phyloP scores from a whole-genome alignment of 1,140 invertebrate species.

The Grapholita molesta region DNA sequence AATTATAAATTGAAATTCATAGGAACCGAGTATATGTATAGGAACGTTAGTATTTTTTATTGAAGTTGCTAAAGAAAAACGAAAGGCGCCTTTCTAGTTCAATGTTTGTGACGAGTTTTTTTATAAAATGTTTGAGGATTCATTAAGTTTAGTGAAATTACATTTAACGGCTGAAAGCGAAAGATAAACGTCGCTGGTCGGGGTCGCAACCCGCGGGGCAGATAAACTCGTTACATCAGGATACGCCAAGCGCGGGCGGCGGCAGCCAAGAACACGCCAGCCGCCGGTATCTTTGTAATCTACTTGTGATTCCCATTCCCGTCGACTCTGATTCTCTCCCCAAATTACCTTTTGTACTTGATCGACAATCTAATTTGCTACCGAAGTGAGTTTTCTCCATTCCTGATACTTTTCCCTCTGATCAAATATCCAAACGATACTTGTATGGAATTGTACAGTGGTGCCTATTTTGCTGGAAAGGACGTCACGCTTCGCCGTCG shows the following conservation, averaged over 20 bases:
- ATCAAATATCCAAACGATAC: constrained; percentile 40
- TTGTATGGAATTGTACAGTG: constrained; percentile 44
- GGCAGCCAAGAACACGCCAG: constrained; percentile 43
- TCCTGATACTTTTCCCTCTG: constrained; percentile 38
- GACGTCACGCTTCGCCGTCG: constrained; percentile 50
- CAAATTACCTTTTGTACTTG: constrained; percentile 69
- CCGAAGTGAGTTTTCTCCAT: constrained; percentile 57
- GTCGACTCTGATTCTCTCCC: constrained; percentile 56
- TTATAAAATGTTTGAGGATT: constrained; percentile 31
- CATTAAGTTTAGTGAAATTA: constrained; percentile 53
- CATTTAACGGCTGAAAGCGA: constrained; percentile 55
- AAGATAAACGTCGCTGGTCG: constrained; percentile 46
- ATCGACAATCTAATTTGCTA: constrained; percentile 66
- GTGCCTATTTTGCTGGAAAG: constrained; percentile 39
- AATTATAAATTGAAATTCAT: no score
- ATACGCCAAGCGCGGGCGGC: constrained; percentile 49
- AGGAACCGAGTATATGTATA: no score
- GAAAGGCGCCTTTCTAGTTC: no score
- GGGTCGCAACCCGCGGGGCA: constrained; percentile 65
- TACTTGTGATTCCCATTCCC: constrained; percentile 65
- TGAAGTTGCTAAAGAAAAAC: no score
- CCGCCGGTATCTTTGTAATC: constrained; percentile 66
- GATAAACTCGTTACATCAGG: constrained; percentile 75
- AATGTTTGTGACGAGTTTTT: neutral
- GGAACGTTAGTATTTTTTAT: no score